Conservation (phyloP, 2,113 vertebrate genomes). For the Cyprinodon variegatus region DNA sequence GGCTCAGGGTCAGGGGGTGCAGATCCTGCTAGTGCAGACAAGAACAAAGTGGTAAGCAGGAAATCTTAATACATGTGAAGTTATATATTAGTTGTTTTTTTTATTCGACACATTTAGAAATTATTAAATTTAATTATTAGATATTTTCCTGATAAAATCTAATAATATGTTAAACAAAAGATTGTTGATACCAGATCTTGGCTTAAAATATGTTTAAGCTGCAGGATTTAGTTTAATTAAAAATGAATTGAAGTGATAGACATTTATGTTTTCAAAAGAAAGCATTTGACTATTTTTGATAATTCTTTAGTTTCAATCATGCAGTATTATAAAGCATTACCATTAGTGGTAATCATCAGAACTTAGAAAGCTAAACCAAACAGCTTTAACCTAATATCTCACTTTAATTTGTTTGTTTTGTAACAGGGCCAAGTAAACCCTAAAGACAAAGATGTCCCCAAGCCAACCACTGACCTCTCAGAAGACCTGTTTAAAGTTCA, state of each 20-base stretch:
- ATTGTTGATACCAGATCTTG: background rate
- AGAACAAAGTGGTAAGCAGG: constrained; percentile 81
- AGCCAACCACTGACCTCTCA: constrained; percentile 94
- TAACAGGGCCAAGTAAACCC: constrained; percentile 80
- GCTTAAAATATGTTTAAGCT: background rate
- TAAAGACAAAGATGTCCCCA: constrained; percentile 93
- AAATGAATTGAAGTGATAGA: background rate
- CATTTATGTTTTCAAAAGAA: background rate
- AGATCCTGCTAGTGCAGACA: constrained; percentile 78
- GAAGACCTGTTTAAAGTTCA: constrained; percentile 99
- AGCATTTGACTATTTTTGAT: background rate
- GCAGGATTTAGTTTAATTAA: background rate
- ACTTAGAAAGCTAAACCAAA: background rate
- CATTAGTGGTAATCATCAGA: background rate
- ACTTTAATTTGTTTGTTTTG: constrained; percentile 16
- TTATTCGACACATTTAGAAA: background rate
- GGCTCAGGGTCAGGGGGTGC: constrained; percentile 85
- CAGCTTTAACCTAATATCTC: background rate
- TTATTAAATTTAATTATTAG: too few relatives aligned
- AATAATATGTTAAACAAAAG: too few relatives aligned
- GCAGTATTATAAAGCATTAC: background rate
- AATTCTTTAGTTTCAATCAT: background rate
- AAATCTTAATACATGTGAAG: background rate
- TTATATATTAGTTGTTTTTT: background rate
- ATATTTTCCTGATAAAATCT: too few relatives aligned